Evolutionary conservation across 2,113 vertebrate genomes (phyloP), one percentile per base, ranked within the genome.

Genomic region (Pipa parva): DNA sequence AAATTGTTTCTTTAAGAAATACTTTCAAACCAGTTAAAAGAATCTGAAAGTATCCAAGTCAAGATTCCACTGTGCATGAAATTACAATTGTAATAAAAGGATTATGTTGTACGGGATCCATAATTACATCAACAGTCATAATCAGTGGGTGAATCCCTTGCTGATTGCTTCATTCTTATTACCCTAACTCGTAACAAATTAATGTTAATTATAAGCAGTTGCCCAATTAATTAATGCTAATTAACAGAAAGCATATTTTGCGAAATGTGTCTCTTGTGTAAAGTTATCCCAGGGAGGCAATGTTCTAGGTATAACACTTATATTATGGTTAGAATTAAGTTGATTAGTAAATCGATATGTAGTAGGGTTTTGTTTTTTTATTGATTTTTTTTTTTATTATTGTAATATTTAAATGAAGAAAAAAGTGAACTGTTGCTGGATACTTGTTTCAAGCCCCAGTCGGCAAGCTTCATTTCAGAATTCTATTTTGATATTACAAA

Each of bases 171-270:
- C 42, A 52, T 54, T 52, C 57, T 45, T 61, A 61, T 61, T 61
- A 70, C 60, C 48, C 58, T 52, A 70, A 39, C 26, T n/a, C 25
- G 54, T 70, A 61, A 54, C 58, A 46, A 61, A 52, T 70, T 70
- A 61, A 31, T 27, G 13, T 51, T 70, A 61, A 70, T 70, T 70
- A 61, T 27, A 61, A 54, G n/a, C 24, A 46, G 18, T 59, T 54
- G 24, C 49, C 31, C 57, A 59, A 70, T 61, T 70, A 70, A 70
- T 70, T 54, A 52, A 51, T 60, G 18, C 48, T 60, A 69, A 60
- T 60, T 69, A 69, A 69, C 39, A 42, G 29, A 18, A 50, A 50
- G 24, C 49, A 45, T 54, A 70, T 61, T 49, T 50, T 27, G 27
- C 55, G 9, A 49, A 49, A 49, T 22, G 7, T 46, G 46, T 24